A percentile compares a stretch with the other conserved stretches of the same genome.
These are phyloP conservation scores for Neodiprion virginianus DNA, from an alignment of 1,140 invertebrate species.

Conservation along the genomic window DNA sequence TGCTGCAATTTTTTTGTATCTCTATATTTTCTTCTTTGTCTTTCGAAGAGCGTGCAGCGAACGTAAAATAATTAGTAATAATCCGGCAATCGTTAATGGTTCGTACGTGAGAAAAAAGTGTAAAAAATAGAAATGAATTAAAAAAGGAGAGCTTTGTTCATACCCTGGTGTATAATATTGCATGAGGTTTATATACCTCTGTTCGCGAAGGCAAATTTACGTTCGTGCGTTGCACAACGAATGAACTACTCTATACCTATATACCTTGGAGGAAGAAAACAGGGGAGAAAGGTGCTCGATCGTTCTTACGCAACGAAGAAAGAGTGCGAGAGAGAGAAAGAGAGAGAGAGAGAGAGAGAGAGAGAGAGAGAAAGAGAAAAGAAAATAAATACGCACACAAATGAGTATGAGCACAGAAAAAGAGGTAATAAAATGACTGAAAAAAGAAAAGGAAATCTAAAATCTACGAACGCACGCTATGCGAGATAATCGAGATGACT, in stretches of 20 bases:
- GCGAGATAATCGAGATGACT: no score
- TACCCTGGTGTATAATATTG: no score
- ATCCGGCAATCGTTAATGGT: no score
- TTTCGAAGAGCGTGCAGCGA: no score
- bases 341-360: not conserved
- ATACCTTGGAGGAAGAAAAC: slow-evolving; percentile 12
- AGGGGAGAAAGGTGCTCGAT: slow-evolving; percentile 46
- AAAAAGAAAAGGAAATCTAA: slow-evolving; percentile 9
- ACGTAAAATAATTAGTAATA: no score
- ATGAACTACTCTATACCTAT: slow-evolving; percentile 19
- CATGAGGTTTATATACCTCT: no score
- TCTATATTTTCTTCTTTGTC: no score
- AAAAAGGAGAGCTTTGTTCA: no score
- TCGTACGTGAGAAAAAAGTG: no score
- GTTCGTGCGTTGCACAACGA: slow-evolving; percentile 30
- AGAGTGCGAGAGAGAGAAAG: not conserved
- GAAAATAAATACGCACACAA: slow-evolving; percentile 20
- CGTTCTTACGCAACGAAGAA: slow-evolving; percentile 43
- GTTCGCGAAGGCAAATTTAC: slow-evolving; percentile 13
- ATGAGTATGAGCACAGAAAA: not conserved
- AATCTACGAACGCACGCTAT: not conserved
- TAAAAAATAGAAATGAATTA: no score
- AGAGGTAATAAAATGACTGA: slow-evolving; percentile 8
- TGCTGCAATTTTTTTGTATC: no score
- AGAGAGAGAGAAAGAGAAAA: slow-evolving; percentile 23